A percentile compares a stretch with the other conserved stretches of the same genome.
Conservation (phyloP, 2,888 invertebrate species). For the Eupithecia tripunctaria region DNA sequence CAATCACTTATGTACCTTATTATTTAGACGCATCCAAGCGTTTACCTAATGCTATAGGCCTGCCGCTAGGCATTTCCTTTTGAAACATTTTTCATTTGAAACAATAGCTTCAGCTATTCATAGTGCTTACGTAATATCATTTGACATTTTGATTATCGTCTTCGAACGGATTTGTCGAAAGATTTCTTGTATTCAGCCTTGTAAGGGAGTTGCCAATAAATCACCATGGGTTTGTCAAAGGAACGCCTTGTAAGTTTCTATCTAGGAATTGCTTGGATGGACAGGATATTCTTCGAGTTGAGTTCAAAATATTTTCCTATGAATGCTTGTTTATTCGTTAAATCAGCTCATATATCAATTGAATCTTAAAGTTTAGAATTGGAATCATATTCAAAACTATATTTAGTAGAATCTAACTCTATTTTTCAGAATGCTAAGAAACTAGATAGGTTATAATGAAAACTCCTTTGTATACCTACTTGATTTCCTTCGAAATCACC, state of each 20-base stretch:
- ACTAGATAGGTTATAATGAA: neutral
- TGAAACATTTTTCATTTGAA: constrained; percentile 27
- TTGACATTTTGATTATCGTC: neutral
- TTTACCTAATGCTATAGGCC: constrained; percentile 19
- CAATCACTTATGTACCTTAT: constrained; percentile 15
- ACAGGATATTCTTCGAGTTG: too few species aligned
- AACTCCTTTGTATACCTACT: too few species aligned
- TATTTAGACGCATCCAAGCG: constrained; percentile 33
- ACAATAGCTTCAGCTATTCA: constrained; percentile 16
- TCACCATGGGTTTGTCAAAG: neutral
- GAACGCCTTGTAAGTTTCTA: neutral
- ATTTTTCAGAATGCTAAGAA: neutral
- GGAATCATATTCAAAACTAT: too few species aligned
- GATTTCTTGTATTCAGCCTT: neutral
- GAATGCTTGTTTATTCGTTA: neutral
- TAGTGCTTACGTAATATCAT: constrained; percentile 15
- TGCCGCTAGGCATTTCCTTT: constrained; percentile 23
- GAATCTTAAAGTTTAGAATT: neutral
- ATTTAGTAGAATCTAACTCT: neutral
- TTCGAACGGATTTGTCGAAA: constrained; percentile 8
- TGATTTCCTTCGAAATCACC: too few species aligned
- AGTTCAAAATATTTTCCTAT: neutral
- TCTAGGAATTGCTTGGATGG: neutral
- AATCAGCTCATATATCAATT: neutral
- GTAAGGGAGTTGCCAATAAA: neutral